These are phyloP conservation scores for Pantala flavescens DNA, from an alignment of 1,140 invertebrate genomes.

Conservation along the genomic window DNA sequence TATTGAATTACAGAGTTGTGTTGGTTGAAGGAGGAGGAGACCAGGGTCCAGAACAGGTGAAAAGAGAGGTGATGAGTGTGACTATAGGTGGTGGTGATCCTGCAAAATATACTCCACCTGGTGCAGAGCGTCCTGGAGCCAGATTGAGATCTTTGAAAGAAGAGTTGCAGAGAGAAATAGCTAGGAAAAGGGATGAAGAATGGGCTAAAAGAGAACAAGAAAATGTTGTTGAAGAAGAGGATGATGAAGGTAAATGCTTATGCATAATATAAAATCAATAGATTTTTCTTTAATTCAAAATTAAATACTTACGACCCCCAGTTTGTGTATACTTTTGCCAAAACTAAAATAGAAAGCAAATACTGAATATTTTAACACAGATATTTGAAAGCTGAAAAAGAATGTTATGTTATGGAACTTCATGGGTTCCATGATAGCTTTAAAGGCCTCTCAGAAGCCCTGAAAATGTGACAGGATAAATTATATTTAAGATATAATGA, in stretches of 20 bases:
- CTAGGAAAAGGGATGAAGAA: neutral
- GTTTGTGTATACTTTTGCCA: too few relatives aligned
- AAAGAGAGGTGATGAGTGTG: neutral
- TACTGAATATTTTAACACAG: too few relatives aligned
- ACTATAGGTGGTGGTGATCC: neutral
- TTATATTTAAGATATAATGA: too few relatives aligned
- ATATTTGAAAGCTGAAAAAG: too few relatives aligned
- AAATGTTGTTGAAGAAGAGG: neutral
- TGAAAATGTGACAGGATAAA: too few relatives aligned
- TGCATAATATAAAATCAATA: too few relatives aligned
- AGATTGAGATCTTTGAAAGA: neutral
- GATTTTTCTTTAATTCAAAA: too few relatives aligned
- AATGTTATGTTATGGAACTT: too few relatives aligned
- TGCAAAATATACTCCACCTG: neutral
- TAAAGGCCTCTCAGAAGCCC: too few relatives aligned
- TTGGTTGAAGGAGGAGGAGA: neutral
- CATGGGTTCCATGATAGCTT: too few relatives aligned
- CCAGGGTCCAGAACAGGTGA: neutral
- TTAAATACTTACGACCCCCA: too few relatives aligned
- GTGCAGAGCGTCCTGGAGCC: neutral
- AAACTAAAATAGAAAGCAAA: too few relatives aligned
- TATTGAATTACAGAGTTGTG: neutral
- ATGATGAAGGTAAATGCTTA: neutral
- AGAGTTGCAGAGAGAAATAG: neutral
- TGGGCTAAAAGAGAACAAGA: neutral